Evolutionary conservation across 2,888 invertebrate genomes (phyloP).

Genomic region (Flexamia atlantica): DNA sequence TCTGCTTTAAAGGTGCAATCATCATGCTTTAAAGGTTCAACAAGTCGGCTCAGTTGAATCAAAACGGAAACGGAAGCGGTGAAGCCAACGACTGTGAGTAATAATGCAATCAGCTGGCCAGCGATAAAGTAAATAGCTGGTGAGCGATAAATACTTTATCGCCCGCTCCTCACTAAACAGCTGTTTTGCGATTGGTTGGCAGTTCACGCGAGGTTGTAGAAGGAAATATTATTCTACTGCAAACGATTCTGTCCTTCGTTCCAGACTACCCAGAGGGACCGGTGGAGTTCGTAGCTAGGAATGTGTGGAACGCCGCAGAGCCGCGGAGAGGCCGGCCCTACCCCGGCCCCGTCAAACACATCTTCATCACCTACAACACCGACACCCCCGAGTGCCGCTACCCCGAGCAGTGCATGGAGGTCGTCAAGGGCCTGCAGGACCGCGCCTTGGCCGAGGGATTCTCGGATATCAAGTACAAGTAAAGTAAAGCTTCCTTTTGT

Average conservation of each 20-base stretch:
- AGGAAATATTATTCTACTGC: too few relatives aligned
- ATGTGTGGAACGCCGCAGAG: conserved; percentile 24
- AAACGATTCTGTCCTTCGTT: neutral
- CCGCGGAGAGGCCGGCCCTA: neutral
- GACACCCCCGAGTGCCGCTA: neutral
- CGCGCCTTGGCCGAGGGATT: neutral
- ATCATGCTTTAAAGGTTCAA: too few relatives aligned
- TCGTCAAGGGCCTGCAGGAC: conserved; percentile 3
- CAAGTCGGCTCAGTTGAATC: too few relatives aligned
- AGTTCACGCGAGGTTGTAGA: neutral
- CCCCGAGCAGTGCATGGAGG: conserved; percentile 29
- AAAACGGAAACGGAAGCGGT: too few relatives aligned
- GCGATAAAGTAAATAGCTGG: too few relatives aligned
- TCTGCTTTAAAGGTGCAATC: too few relatives aligned
- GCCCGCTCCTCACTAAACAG: too few relatives aligned
- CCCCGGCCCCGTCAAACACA: neutral
- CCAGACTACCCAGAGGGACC: conserved; percentile 2
- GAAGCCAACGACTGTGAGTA: too few relatives aligned
- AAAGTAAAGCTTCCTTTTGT: neutral
- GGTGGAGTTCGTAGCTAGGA: conserved; percentile 11
- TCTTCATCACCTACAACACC: conserved; percentile 44
- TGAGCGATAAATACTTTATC: too few relatives aligned
- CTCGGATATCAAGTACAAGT: conserved; percentile 41
- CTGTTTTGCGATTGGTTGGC: neutral
- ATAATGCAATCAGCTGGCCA: too few relatives aligned